Base-by-base conservation (phyloP, 2,113 vertebrate genomes). In the Lontra canadensis region DNA sequence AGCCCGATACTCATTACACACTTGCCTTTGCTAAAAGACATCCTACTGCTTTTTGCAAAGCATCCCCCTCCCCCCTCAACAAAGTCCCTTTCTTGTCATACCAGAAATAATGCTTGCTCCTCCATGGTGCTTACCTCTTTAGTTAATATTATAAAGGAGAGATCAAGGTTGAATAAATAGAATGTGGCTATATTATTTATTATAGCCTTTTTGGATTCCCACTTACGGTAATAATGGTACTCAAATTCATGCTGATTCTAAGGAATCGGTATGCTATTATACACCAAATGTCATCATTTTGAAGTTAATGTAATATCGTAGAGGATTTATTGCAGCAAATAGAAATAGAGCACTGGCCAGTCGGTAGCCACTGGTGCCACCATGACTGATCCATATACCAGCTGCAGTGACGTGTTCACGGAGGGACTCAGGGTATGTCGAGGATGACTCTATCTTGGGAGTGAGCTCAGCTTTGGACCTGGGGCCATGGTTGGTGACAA, bases 111-210 rank as follows among this genome's bases (percentile, higher is more conserved):
- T 97, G 86, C 88, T 93, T 90, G 88, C 81, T 97, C 79, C 67
- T 96, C 76, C 57, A 13, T 94, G 88, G 84, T 85, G 73, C 97
- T 95, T 92, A 91, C 95, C 92, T 97, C 96, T 94, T 93, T 93
- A 96, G 97, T 98, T 98, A 94, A 96, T 96, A 63, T 86, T 93
- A 78, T 94, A 97, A 98, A 98, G 97, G 95, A 93, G 91, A 96
- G 90, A 98, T 96, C 95, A 97, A 95, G 97, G 96, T 86, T 97
- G 98, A 93, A 96, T 95, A 97, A 92, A 97, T 97, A 96, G 95
- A 97, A 97, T 95, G 86, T 95, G 97, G 63, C 94, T 96, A 76
- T 94, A 85, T 98, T 98, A 97, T 98, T 97, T 98, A 98, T 97
- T 95, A 95, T 29, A 89, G 95, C 78, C 73, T 71, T 89, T 98